phyloP scores from a whole-genome alignment of 2,888 invertebrate species.

The Metellina segmentata region DNA sequence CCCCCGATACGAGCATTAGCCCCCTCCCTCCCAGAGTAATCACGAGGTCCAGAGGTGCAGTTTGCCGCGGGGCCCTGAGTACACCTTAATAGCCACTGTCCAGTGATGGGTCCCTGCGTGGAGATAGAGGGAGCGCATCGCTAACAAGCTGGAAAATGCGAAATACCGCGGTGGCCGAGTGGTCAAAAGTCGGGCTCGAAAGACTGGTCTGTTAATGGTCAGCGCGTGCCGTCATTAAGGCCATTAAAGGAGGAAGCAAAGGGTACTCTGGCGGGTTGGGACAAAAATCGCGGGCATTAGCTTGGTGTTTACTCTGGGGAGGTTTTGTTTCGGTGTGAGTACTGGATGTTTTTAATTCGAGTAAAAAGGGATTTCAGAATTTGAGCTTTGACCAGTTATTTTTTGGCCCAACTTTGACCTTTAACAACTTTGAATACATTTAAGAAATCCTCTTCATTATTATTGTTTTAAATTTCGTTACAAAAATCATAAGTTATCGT shows the following conservation, averaged over 20 bases:
- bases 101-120: slow-evolving; percentile 33
- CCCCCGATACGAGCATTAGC: background rate
- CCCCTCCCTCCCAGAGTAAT: background rate
- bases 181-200: slow-evolving; percentile 31
- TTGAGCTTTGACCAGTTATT: background rate
- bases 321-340: too few relatives aligned
- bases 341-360: background rate
- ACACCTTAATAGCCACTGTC: slow-evolving; percentile 24
- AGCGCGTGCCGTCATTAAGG: slow-evolving; percentile 19
- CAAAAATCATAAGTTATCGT: too few relatives aligned
- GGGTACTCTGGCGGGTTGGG: background rate
- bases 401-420: background rate
- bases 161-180: slow-evolving; percentile 19
- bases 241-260: background rate
- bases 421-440: too few relatives aligned
- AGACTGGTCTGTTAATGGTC: slow-evolving; percentile 34
- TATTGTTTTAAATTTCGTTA: too few relatives aligned
- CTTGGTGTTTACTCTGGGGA: too few relatives aligned
- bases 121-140: background rate
- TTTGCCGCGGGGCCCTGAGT: background rate
- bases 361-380: background rate
- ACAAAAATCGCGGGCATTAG: background rate
- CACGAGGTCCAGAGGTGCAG: background rate
- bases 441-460: too few relatives aligned
- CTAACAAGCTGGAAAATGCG: slow-evolving; percentile 62